Conservation (phyloP, 2,797 vertebrate species). For the Ammospiza maritima region DNA sequence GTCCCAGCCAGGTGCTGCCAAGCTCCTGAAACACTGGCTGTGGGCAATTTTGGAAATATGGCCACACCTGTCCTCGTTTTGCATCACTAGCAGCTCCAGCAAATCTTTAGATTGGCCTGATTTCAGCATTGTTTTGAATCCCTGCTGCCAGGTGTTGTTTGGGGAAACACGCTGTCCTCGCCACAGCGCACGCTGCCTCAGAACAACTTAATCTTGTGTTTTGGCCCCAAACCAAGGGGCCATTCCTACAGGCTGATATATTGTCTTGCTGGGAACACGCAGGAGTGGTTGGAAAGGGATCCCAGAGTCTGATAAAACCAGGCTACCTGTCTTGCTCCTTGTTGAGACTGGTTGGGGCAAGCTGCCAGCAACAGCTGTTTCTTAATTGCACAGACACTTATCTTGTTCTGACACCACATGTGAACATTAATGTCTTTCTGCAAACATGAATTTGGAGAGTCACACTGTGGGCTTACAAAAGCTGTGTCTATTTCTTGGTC, state of each 20-base stretch:
- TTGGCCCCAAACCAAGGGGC: neutral
- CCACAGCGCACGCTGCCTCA: neutral
- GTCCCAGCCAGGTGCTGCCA: slow-evolving; percentile 7
- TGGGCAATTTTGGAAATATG: neutral
- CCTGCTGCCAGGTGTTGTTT: slow-evolving; percentile 53
- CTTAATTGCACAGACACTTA: slow-evolving; percentile 30
- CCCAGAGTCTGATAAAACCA: neutral
- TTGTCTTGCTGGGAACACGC: neutral
- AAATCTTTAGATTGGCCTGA: slow-evolving; percentile 14
- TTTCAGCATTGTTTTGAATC: slow-evolving; percentile 48
- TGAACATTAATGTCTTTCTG: neutral
- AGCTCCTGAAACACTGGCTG: slow-evolving; percentile 26
- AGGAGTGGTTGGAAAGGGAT: neutral
- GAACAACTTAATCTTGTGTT: neutral
- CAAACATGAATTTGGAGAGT: neutral
- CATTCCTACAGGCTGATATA: slow-evolving; percentile 1
- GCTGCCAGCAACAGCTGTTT: slow-evolving; percentile 50
- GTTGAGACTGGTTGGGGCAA: neutral
- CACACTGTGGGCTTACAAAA: neutral
- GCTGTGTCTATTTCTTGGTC: neutral
- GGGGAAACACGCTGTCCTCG: slow-evolving; percentile 17
- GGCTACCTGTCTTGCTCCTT: slow-evolving; percentile 41
- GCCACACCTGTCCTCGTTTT: slow-evolving; percentile 38
- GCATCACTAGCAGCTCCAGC: neutral
- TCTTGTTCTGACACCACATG: slow-evolving; percentile 32